These are phyloP conservation scores for Boleophthalmus pectinirostris DNA, from an alignment of 2,113 vertebrate genomes.

Conservation along the genomic window DNA sequence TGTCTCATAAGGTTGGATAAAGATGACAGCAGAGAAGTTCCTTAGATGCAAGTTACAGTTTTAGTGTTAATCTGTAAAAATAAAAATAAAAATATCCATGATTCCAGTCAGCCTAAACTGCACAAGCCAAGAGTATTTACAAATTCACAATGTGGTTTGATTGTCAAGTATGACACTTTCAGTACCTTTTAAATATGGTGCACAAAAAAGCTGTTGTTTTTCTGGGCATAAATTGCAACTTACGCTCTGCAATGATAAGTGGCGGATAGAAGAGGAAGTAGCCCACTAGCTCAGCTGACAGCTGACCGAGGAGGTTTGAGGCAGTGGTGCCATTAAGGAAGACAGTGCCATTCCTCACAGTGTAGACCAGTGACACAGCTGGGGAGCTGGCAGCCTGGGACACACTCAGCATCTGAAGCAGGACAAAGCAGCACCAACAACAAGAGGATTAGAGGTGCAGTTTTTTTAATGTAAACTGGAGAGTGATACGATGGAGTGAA, in stretches of 20 bases:
- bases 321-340: slow-evolving; percentile 89
- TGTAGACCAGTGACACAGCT: slow-evolving; percentile 89
- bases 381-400: slow-evolving; percentile 82
- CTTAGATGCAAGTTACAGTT: neutral
- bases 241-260: slow-evolving; percentile 94
- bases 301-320: slow-evolving; percentile 91
- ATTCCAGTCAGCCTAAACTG: neutral
- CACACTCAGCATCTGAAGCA: slow-evolving; percentile 87
- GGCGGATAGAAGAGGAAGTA: slow-evolving; percentile 98
- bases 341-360: slow-evolving; percentile 86
- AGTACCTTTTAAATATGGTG: slow-evolving; percentile 23
- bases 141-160: neutral
- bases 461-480: slow-evolving; percentile 12
- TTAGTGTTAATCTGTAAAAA: neutral
- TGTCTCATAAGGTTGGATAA: slow-evolving; percentile 21
- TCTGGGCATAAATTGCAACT: slow-evolving; percentile 69
- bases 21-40: slow-evolving; percentile 40
- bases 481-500: slow-evolving; percentile 5
- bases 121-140: neutral
- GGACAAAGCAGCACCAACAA: slow-evolving; percentile 41
- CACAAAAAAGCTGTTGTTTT: slow-evolving; percentile 18
- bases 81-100: neutral
- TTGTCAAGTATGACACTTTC: neutral
- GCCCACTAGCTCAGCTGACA: slow-evolving; percentile 95
- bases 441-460: neutral